Evolutionary conservation across 2,888 invertebrate species (phyloP), one percentile per base, ranked within the genome.

Genomic region (Melieria picta): DNA sequence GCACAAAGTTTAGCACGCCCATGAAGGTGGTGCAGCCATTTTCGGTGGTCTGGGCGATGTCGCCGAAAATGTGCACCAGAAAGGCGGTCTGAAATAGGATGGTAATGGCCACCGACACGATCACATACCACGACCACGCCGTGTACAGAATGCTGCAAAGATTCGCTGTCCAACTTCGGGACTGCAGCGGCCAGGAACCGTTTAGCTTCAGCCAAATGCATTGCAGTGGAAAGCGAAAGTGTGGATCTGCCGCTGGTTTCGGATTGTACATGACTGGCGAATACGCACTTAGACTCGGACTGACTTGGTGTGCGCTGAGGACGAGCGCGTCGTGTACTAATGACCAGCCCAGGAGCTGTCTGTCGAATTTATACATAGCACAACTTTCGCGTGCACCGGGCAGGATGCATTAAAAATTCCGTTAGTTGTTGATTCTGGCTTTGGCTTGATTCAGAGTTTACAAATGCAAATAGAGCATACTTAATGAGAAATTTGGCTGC

Each of bases 21-120:
- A 87, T 87, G 65, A 87, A 82, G 5, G 87, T 86, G 2, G 86
- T 84, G 71, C 86, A 86, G 62, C 87, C 85, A 73, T 84, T 86
- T 72, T 87, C 87, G 3, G 87, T 86, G 0, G 83, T 82, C 74
- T 83, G 83, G 10, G 84, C 77, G 10, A 87, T 85, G 77, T 87
- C 83, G 4, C 81, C 81, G 9, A 86, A 79, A 13, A 83, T 81
- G 46, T 77, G 76, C 1, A 83, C 46, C 65, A 87, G 74, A 79
- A 84, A 87, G 4, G 78, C 78, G 0, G 82, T 79, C 76, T 87
- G 85, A 76, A 82, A 86, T 43, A 74, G 79, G 16, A 86, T 83
- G 3, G 86, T 86, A 64, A 85, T 79, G 60, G 80, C 80, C 7
- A 87, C 84, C 60, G 83, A 80, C 4, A 74, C 69, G 9, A 87